A percentile compares a stretch with the other conserved stretches of the same genome.
These are phyloP conservation scores for Phodopus roborovskii DNA, from an alignment of 2,113 vertebrate species.

Conservation along the genomic window DNA sequence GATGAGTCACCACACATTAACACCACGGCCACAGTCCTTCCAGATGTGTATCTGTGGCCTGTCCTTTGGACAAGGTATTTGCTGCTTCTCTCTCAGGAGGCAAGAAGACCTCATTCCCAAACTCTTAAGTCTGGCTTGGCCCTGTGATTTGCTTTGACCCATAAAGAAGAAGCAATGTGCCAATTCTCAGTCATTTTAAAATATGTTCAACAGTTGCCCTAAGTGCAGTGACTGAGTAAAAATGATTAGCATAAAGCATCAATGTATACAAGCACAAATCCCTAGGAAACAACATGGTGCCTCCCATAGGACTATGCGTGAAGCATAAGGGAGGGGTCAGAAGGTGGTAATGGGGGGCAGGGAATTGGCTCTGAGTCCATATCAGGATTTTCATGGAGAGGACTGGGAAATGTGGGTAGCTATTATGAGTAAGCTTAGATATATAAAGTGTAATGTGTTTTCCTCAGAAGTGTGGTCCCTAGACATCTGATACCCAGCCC, in stretches of 20 bases:
- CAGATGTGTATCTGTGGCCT: neutral
- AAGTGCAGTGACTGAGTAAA: neutral
- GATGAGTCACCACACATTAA: neutral
- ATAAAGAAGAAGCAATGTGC: neutral
- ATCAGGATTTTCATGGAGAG: neutral
- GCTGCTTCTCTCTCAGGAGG: neutral
- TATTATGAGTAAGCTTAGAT: neutral
- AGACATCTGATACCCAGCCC: neutral
- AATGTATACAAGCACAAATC: neutral
- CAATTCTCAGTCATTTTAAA: neutral
- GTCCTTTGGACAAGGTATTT: neutral
- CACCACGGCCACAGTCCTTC: neutral
- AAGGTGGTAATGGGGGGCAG: neutral
- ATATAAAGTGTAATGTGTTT: neutral
- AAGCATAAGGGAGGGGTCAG: neutral
- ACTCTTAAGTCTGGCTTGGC: neutral
- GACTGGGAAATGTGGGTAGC: neutral
- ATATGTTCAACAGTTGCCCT: neutral
- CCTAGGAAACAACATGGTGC: neutral
- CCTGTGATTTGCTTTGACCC: neutral
- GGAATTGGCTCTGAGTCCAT: neutral
- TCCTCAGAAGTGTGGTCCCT: neutral
- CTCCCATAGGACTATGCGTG: neutral
- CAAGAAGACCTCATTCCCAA: neutral
- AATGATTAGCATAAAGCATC: neutral